Base-by-base conservation (phyloP, 2,113 vertebrate species). In the Opisthocomus hoazin region DNA sequence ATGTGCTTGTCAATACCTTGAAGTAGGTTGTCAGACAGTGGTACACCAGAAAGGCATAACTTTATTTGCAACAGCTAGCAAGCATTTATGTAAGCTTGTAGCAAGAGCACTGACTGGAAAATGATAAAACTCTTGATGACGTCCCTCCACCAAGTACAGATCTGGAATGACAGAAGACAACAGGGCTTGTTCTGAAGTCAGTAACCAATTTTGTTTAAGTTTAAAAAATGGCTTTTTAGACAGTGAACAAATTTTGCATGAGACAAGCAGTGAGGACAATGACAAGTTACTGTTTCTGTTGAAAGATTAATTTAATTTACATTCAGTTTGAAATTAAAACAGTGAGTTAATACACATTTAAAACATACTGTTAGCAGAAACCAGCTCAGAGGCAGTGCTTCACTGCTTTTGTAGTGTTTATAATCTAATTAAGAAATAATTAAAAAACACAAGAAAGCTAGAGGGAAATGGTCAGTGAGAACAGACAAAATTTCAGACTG, bases 401-500 rank as follows among this genome's bases (percentile, higher is more conserved):
- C 81, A 45, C 64, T 87, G 74, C 16, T 69, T 70, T 88, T 54
- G 32, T 45, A 37, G 61, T 84, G 69, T 82, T 95, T 92, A 46
- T 92, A 85, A 90, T 82, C 88, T 91, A 87, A 92, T 93, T 88
- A 77, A 69, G 71, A 85, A 92, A 89, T 92, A 95, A 94, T 90
- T 73, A 37, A 34, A 79, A 81, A 68, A 60, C 45, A 37, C 21
- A 54, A 84, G 89, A 76, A 51, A 76, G 45, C 63, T 76, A 34
- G 63, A 63, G 61, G 61, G 65, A 82, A 70, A 48, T 32, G 60
- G 80, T 86, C 77, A 93, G 66, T 11, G 30, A 65, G 54, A 84
- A 78, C 2, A 70, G 60, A 80, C 48, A 69, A 82, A 75, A 77
- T 58, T 90, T 92, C 43, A 46, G 48, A 3, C 17, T 26, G 30